Percentiles rank a stretch among this genome's conserved stretches.
Evolutionary conservation across 1,140 invertebrate species (phyloP).

Genomic region (Oedothorax gibbosus): DNA sequence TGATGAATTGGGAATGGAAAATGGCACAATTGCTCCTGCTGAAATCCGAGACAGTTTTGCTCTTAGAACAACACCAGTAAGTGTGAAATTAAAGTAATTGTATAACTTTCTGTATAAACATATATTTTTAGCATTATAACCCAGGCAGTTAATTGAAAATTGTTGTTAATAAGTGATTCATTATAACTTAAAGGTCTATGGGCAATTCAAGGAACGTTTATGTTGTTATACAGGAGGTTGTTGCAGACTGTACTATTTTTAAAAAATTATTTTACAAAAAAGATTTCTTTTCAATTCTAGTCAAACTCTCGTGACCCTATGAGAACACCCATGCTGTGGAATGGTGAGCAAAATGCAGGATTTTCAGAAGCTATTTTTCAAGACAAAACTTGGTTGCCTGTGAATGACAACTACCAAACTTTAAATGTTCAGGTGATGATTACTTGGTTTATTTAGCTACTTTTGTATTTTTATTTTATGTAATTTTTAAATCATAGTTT

Average conservation of each 20-base stretch:
- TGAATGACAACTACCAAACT: constrained; percentile 63
- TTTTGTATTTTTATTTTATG: not conserved
- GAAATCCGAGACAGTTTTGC: constrained; percentile 53
- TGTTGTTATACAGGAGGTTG: too few species aligned
- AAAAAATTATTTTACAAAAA: too few species aligned
- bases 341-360: constrained; percentile 65
- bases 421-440: constrained; percentile 65
- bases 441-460: not conserved
- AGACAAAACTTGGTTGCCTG: constrained; percentile 65
- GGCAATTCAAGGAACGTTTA: too few species aligned
- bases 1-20: constrained; percentile 84
- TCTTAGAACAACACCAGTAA: constrained; percentile 44
- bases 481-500: not conserved
- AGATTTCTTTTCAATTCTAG: not conserved
- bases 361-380: constrained; percentile 70
- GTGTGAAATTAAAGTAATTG: not conserved
- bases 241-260: too few species aligned
- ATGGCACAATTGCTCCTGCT: constrained; percentile 67
- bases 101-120: too few species aligned
- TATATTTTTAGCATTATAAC: too few species aligned
- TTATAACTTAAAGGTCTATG: too few species aligned
- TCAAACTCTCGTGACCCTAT: constrained; percentile 47
- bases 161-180: too few species aligned
- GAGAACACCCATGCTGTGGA: constrained; percentile 70
- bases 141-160: too few species aligned